Evolutionary conservation across 2,797 vertebrate genomes (phyloP).

Genomic region (Takifugu rubripes): DNA sequence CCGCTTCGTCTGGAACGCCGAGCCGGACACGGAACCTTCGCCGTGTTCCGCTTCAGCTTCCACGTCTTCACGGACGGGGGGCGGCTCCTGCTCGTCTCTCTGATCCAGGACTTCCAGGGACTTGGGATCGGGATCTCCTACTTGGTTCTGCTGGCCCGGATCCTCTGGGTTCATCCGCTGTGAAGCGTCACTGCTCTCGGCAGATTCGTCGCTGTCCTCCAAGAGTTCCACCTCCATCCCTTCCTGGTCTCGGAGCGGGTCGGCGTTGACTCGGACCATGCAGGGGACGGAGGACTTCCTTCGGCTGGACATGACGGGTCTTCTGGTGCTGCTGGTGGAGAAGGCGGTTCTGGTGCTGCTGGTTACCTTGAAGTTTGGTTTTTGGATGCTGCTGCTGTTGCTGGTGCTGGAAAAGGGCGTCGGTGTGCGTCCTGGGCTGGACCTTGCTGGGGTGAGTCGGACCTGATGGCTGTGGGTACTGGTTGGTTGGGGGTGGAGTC

Average conservation of each 20-base stretch:
- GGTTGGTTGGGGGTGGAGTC: constrained; percentile 43
- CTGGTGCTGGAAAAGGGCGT: constrained; percentile 34
- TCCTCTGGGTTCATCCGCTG: constrained; percentile 37
- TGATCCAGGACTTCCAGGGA: constrained; percentile 37
- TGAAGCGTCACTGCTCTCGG: constrained; percentile 13
- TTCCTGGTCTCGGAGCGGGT: constrained; percentile 74
- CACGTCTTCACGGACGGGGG: constrained; percentile 27
- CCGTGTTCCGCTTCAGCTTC: constrained; percentile 38
- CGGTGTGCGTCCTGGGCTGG: constrained; percentile 30
- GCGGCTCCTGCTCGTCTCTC: constrained; percentile 19
- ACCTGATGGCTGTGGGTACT: constrained; percentile 41
- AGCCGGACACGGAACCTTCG: constrained; percentile 28
- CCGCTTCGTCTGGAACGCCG: constrained; percentile 75
- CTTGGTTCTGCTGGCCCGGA: constrained; percentile 44
- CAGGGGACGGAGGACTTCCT: constrained; percentile 90
- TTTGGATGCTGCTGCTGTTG: constrained; percentile 46
- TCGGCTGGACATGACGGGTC: constrained; percentile 86
- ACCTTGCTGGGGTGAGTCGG: constrained; percentile 40
- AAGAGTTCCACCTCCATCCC: constrained; percentile 43
- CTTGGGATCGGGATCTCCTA: constrained; percentile 71
- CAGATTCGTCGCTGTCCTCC: constrained; percentile 44
- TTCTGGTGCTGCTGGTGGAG: constrained; percentile 35
- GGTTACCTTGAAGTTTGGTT: constrained; percentile 25
- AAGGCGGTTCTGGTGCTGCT: constrained; percentile 55
- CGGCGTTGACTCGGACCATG: constrained; percentile 82